Conservation (phyloP, 2,888 invertebrate genomes). For the Drosophila merina region DNA sequence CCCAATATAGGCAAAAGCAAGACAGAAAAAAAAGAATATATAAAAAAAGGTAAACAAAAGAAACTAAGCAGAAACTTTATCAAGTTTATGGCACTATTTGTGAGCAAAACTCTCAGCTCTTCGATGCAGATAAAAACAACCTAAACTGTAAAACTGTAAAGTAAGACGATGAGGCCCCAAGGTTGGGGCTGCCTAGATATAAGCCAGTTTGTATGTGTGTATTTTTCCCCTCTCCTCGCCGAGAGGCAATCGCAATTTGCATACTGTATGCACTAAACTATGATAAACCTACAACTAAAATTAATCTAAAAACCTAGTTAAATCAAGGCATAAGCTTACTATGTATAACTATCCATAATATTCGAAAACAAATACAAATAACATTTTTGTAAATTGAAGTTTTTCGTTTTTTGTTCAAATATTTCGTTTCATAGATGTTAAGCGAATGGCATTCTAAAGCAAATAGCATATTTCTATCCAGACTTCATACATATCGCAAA, state of each 20-base stretch:
- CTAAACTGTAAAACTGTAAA: conserved; percentile 49
- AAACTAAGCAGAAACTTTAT: conserved; percentile 52
- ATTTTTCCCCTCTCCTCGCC: conserved; percentile 41
- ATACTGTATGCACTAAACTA: conserved; percentile 68
- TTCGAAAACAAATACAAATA: conserved; percentile 56
- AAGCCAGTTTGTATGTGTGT: conserved; percentile 52
- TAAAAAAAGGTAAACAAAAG: conserved; percentile 23
- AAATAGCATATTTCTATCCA: conserved; percentile 48
- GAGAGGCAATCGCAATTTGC: conserved; percentile 59
- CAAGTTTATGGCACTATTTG: conserved; percentile 62
- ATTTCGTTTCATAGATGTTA: conserved; percentile 30
- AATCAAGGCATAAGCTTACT: conserved; percentile 60
- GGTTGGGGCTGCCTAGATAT: conserved; percentile 41
- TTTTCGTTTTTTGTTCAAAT: conserved; percentile 48
- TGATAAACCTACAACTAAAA: conserved; percentile 53
- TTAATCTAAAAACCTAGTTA: conserved; percentile 50
- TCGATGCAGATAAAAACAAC: conserved; percentile 42
- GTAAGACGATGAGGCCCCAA: conserved; percentile 34
- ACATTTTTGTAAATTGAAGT: conserved; percentile 58
- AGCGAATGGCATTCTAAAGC: conserved; percentile 5
- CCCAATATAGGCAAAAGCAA: conserved; percentile 46
- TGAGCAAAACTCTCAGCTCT: conserved; percentile 47
- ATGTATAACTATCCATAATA: conserved; percentile 55
- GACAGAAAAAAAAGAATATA: conserved; percentile 48
- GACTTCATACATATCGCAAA: conserved; percentile 73